Conservation (phyloP, 2,113 vertebrate species). For the Ictidomys tridecemlineatus region DNA sequence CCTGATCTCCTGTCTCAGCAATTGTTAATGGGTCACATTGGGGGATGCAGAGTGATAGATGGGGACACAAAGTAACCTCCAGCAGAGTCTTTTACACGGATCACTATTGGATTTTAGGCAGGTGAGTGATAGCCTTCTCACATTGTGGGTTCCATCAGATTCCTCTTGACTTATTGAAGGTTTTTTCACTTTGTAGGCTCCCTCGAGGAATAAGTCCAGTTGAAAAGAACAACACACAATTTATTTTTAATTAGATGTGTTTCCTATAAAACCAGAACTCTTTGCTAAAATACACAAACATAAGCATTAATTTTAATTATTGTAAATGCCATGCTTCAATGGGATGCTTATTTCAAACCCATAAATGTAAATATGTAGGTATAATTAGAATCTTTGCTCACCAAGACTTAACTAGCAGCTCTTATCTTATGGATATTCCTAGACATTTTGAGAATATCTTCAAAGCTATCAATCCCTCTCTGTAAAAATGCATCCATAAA, state of each 20-base stretch:
- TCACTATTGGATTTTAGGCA: conserved; percentile 43
- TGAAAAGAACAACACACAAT: conserved; percentile 51
- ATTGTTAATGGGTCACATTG: neutral
- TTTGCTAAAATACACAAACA: conserved; percentile 48
- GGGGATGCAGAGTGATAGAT: neutral
- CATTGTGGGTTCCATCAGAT: neutral
- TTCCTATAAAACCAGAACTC: conserved; percentile 35
- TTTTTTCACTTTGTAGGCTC: conserved; percentile 29
- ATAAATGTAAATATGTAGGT: neutral
- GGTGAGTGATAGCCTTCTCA: conserved; percentile 45
- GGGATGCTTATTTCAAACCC: conserved; percentile 15
- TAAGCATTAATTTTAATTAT: conserved; percentile 58
- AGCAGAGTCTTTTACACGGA: neutral
- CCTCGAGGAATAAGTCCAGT: conserved; percentile 4
- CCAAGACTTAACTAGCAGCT: neutral
- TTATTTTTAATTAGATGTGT: conserved; percentile 49
- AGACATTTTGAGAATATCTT: conserved; percentile 40
- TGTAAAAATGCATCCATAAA: neutral
- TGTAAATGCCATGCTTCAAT: conserved; percentile 47
- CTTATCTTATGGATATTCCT: neutral
- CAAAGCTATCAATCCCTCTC: neutral
- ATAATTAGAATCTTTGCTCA: conserved; percentile 22
- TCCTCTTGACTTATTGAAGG: conserved; percentile 29
- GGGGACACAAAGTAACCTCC: neutral
- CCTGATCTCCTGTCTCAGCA: neutral